Evolutionary conservation across 2,888 invertebrate genomes (phyloP).

Genomic region (Acronicta leporina): DNA sequence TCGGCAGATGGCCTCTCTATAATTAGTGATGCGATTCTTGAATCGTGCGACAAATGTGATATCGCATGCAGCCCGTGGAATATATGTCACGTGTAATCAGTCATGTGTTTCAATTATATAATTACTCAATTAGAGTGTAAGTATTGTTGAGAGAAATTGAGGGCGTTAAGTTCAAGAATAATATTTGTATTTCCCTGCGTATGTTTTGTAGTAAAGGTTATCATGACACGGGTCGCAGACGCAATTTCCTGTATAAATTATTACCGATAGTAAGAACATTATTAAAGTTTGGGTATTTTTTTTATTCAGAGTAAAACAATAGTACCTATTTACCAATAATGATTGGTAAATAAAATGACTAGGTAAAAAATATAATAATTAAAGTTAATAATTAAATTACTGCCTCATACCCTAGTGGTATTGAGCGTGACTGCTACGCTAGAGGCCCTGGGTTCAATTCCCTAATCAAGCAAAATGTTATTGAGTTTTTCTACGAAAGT

Average conservation of each 20-base stretch:
- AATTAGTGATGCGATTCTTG: conserved; percentile 46
- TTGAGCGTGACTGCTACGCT: no score
- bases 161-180: conserved; percentile 38
- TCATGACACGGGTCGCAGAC: neutral
- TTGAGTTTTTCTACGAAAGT: no score
- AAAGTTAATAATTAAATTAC: no score
- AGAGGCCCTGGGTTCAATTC: no score
- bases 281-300: neutral
- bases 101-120: conserved; percentile 17
- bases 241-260: conserved; percentile 14
- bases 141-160: conserved; percentile 12
- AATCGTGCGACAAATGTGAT: conserved; percentile 35
- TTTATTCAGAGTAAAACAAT: neutral
- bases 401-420: no score
- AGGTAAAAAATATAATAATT: no score
- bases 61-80: conserved; percentile 50
- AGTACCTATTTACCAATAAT: no score
- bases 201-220: conserved; percentile 6
- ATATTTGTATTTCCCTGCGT: neutral
- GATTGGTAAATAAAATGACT: no score
- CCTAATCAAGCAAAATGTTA: no score
- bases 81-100: conserved; percentile 52
- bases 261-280: neutral
- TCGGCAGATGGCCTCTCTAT: conserved; percentile 78
- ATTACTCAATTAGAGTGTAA: conserved; percentile 17